phyloP scores from a whole-genome alignment of 1,140 invertebrate genomes.

The Streblospio benedicti region DNA sequence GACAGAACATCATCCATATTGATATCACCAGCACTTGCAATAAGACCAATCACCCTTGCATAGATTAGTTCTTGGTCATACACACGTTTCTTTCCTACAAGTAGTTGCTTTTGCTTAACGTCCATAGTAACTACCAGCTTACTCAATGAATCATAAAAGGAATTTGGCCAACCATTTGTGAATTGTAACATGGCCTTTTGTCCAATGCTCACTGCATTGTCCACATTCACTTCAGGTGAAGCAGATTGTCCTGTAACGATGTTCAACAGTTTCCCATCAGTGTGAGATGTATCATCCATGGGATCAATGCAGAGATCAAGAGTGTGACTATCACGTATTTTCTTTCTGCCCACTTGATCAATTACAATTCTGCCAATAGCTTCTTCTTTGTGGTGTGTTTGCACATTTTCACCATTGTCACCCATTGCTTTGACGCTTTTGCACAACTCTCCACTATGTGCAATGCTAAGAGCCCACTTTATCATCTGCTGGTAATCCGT shows the following conservation, averaged over 20 bases:
- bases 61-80: too few species aligned
- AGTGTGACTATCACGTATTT: too few species aligned
- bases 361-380: neutral
- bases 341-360: too few species aligned
- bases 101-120: too few species aligned
- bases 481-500: neutral
- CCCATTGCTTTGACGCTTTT: neutral
- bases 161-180: too few species aligned
- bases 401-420: neutral
- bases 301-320: neutral
- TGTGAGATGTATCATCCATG: neutral
- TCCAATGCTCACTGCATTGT: neutral
- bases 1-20: too few species aligned
- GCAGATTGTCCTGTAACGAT: constrained; percentile 3
- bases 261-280: constrained; percentile 4
- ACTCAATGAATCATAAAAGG: too few species aligned
- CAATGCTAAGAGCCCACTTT: neutral
- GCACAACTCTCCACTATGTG: neutral
- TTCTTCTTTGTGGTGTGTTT: neutral
- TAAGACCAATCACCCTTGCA: too few species aligned
- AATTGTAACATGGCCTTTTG: neutral
- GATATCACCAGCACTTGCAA: too few species aligned
- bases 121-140: too few species aligned
- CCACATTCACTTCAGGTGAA: constrained; percentile 1
- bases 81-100: too few species aligned